These are phyloP conservation scores for Graphium colonna DNA, from an alignment of 2,888 invertebrate species.

Conservation along the genomic window DNA sequence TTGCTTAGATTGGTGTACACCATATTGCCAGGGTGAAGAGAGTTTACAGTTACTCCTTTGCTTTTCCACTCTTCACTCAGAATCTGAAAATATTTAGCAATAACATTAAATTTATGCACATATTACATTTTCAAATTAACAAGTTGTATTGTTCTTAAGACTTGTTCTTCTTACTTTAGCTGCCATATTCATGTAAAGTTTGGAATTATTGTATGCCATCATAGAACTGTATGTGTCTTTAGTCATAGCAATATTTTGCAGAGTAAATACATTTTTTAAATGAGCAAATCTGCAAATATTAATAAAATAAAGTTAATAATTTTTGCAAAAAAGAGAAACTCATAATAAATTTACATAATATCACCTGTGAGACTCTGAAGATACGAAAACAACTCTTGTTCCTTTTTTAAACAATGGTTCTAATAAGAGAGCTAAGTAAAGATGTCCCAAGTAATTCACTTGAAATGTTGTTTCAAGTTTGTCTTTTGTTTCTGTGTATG, in stretches of 20 bases:
- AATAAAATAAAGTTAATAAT: not conserved
- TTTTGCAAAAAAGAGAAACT: conserved; percentile 4
- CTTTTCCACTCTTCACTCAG: conserved; percentile 81
- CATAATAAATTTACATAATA: not conserved
- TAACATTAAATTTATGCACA: too few relatives aligned
- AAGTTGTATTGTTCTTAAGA: too few relatives aligned
- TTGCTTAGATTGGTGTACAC: conserved; percentile 87
- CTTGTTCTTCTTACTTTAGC: conserved; percentile 87
- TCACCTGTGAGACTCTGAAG: conserved; percentile 94
- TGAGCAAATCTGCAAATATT: conserved; percentile 59
- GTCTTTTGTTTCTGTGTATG: conserved; percentile 86
- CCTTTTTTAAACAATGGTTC: conserved; percentile 84
- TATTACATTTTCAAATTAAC: too few relatives aligned
- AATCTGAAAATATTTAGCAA: conserved; percentile 45
- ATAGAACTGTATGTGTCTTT: conserved; percentile 87
- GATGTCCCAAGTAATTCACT: conserved; percentile 92
- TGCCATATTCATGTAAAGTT: conserved; percentile 92
- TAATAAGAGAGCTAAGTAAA: conserved; percentile 88
- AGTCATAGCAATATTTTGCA: conserved; percentile 84
- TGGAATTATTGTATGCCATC: conserved; percentile 94
- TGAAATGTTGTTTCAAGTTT: conserved; percentile 89
- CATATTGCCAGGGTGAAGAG: conserved; percentile 95
- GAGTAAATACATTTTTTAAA: conserved; percentile 73
- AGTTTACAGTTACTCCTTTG: conserved; percentile 86
- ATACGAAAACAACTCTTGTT: conserved; percentile 89